Conservation (phyloP, 1,140 invertebrate genomes). For the Rhynchophorus ferrugineus region DNA sequence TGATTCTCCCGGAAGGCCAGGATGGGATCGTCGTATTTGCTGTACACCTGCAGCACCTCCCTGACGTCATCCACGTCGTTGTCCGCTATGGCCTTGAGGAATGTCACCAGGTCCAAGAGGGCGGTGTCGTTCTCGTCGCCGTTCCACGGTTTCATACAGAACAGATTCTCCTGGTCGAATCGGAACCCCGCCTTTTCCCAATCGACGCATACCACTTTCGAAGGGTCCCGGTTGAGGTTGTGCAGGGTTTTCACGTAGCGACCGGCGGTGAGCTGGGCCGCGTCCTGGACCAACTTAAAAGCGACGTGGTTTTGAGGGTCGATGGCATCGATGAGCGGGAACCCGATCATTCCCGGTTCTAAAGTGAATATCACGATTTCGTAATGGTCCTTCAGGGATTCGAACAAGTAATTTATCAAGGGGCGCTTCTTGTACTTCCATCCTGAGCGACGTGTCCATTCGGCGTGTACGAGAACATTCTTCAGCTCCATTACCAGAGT, state of each 20-base stretch:
- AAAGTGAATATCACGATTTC: background rate
- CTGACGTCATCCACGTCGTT: background rate
- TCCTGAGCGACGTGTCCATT: constrained; percentile 37
- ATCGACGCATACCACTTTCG: background rate
- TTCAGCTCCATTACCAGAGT: constrained; percentile 93
- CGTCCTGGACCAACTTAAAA: background rate
- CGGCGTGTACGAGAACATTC: constrained; percentile 92
- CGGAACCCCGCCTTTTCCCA: background rate
- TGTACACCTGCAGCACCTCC: background rate
- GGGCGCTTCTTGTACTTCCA: background rate
- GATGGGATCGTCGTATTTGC: background rate
- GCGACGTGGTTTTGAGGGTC: background rate
- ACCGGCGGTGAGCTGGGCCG: background rate
- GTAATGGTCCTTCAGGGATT: background rate
- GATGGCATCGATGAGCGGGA: background rate
- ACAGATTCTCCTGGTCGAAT: background rate
- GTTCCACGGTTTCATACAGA: background rate
- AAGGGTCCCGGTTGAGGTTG: background rate
- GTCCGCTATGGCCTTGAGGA: background rate
- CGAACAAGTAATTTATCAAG: background rate
- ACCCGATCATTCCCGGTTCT: background rate
- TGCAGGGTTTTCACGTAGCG: background rate
- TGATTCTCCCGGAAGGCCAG: background rate
- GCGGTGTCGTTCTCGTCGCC: background rate
- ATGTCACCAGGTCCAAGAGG: background rate